Percentiles rank a stretch among this genome's conserved stretches.
Conservation (phyloP, 2,888 invertebrate species). For the Drosophila kokeensis region DNA sequence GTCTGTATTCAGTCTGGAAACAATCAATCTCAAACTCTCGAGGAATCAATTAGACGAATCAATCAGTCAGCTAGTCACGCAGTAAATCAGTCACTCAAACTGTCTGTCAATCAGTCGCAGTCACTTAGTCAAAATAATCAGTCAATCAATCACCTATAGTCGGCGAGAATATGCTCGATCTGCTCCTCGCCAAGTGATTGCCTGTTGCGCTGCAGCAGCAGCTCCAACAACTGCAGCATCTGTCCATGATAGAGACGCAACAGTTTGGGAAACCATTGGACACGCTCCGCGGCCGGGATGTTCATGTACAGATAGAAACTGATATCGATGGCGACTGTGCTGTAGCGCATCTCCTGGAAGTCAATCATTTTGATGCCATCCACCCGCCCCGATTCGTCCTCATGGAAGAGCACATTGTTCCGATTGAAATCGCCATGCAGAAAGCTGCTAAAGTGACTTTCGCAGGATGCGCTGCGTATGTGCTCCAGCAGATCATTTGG, state of each 20-base stretch:
- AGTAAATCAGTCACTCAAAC: neutral
- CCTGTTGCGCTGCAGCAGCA: slow-evolving; percentile 65
- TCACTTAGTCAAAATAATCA: neutral
- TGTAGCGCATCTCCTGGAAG: slow-evolving; percentile 84
- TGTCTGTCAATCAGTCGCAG: neutral
- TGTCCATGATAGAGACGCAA: slow-evolving; percentile 74
- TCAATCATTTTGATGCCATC: slow-evolving; percentile 82
- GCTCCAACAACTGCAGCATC: slow-evolving; percentile 69
- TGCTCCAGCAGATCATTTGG: slow-evolving; percentile 79
- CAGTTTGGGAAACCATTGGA: slow-evolving; percentile 69
- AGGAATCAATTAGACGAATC: neutral
- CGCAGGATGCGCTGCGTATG: slow-evolving; percentile 63
- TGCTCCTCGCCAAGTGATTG: slow-evolving; percentile 34
- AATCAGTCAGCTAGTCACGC: neutral
- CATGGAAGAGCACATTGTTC: slow-evolving; percentile 84
- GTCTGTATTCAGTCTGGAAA: neutral
- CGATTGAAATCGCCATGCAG: slow-evolving; percentile 84
- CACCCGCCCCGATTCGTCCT: slow-evolving; percentile 58
- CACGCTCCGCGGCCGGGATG: slow-evolving; percentile 65
- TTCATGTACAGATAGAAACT: slow-evolving; percentile 84
- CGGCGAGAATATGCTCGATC: slow-evolving; percentile 43
- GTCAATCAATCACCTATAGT: slow-evolving; percentile 55
- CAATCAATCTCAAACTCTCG: neutral
- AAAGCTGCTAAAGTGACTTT: slow-evolving; percentile 77
- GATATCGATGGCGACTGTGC: slow-evolving; percentile 81